phyloP scores from a whole-genome alignment of 2,888 invertebrate genomes.

The Argyresthia goedartella region DNA sequence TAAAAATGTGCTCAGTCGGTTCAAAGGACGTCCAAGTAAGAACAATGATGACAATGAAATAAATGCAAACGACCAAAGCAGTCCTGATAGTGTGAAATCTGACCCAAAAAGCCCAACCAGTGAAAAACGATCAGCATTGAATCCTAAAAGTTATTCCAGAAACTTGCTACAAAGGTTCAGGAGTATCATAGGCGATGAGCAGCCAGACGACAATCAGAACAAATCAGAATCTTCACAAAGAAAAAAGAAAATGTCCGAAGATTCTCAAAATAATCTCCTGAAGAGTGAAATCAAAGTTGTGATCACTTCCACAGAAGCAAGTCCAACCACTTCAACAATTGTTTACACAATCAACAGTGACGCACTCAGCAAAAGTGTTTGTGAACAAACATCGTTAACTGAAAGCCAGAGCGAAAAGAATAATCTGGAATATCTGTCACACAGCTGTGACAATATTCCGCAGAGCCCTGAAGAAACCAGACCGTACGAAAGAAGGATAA shows the following conservation, averaged over 20 bases:
- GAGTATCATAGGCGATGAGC: conserved; percentile 63
- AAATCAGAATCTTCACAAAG: conserved; percentile 25
- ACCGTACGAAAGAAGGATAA: conserved; percentile 45
- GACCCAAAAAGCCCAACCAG: conserved; percentile 49
- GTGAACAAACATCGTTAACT: conserved; percentile 41
- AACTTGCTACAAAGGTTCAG: conserved; percentile 61
- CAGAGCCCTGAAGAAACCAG: conserved; percentile 19
- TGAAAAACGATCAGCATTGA: conserved; percentile 52
- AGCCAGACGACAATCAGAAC: conserved; percentile 44
- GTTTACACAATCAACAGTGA: conserved; percentile 32
- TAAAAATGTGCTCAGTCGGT: conserved; percentile 69
- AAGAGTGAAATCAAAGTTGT: conserved; percentile 51
- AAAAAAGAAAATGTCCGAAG: conserved; percentile 20
- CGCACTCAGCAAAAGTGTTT: conserved; percentile 49
- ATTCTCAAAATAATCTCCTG: conserved; percentile 22
- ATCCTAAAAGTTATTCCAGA: conserved; percentile 58
- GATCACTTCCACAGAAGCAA: conserved; percentile 44
- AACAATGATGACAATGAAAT: conserved; percentile 50
- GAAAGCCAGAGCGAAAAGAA: conserved; percentile 52
- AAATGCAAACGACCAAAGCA: conserved; percentile 55
- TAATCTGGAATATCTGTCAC: conserved; percentile 43
- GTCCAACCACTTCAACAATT: conserved; percentile 38
- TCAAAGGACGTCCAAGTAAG: conserved; percentile 53
- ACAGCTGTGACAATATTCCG: conserved; percentile 51
- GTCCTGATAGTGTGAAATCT: conserved; percentile 38